Evolutionary conservation across 2,113 vertebrate species (phyloP).

Genomic region (Lepisosteus oculatus): DNA sequence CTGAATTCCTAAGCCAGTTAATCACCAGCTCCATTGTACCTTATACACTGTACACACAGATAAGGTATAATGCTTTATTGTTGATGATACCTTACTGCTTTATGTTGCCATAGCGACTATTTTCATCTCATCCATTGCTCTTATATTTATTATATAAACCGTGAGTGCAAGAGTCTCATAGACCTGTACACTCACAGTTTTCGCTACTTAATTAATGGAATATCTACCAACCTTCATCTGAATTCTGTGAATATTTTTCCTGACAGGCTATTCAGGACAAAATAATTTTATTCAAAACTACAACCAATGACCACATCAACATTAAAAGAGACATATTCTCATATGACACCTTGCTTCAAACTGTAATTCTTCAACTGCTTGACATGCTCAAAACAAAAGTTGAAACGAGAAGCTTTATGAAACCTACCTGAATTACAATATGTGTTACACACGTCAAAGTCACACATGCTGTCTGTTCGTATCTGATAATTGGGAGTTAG

Average conservation of each 20-base stretch:
- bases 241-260: conserved; percentile 22
- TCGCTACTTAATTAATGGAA: conserved; percentile 21
- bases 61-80: neutral
- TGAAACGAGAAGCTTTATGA: neutral
- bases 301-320: no score
- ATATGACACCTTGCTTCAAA: no score
- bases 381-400: neutral
- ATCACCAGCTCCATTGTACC: neutral
- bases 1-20: neutral
- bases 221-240: conserved; percentile 1
- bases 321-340: no score
- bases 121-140: neutral
- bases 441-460: conserved; percentile 48
- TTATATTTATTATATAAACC: neutral
- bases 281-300: no score
- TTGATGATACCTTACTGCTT: neutral
- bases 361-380: no score
- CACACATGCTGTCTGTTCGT: conserved; percentile 40
- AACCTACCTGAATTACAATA: conserved; percentile 42
- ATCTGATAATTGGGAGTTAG: conserved; percentile 56
- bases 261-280: neutral
- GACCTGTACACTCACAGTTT: conserved; percentile 14
- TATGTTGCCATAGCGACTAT: neutral
- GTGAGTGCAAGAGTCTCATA: neutral
- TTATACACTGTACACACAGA: neutral